A percentile compares a stretch with the other conserved stretches of the same genome.
Evolutionary conservation across 2,888 invertebrate species (phyloP).

Genomic region (Tridacna gigas): DNA sequence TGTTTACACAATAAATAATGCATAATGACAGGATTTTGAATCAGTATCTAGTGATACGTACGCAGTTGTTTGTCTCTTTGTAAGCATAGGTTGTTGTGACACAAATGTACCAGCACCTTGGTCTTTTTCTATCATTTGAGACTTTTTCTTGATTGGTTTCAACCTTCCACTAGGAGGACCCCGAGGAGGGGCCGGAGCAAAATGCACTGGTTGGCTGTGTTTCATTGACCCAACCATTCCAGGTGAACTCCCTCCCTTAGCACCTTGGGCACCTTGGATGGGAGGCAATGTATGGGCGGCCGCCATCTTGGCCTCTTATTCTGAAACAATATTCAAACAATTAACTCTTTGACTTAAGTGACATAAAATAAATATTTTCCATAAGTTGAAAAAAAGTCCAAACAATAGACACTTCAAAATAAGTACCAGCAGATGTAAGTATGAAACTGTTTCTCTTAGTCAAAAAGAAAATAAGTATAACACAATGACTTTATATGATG

Average conservation of each 20-base stretch:
- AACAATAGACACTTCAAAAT: too few species aligned
- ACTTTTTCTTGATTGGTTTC: slow-evolving; percentile 66
- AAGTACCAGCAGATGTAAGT: too few species aligned
- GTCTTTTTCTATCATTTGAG: slow-evolving; percentile 70
- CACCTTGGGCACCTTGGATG: slow-evolving; percentile 69
- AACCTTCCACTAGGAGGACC: slow-evolving; percentile 72
- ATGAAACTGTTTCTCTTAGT: too few species aligned
- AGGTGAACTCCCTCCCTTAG: slow-evolving; percentile 55
- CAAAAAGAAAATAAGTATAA: too few species aligned
- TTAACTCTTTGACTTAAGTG: too few species aligned
- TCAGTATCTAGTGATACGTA: slow-evolving; percentile 63
- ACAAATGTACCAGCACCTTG: slow-evolving; percentile 60
- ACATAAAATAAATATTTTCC: too few species aligned
- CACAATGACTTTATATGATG: too few species aligned
- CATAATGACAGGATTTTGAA: too few species aligned
- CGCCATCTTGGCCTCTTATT: slow-evolving; percentile 70
- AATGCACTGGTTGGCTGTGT: slow-evolving; percentile 64
- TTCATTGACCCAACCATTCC: slow-evolving; percentile 62
- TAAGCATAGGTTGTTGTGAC: slow-evolving; percentile 75
- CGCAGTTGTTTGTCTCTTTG: slow-evolving; percentile 79
- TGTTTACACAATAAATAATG: not conserved
- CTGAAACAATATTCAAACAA: slow-evolving; percentile 9
- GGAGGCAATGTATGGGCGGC: slow-evolving; percentile 76
- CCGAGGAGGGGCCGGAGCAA: slow-evolving; percentile 68
- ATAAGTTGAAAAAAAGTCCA: too few species aligned